Percentiles rank a stretch among this genome's conserved stretches.
These are phyloP conservation scores for Sussaba pulchella DNA, from an alignment of 2,888 invertebrate genomes.

Conservation along the genomic window DNA sequence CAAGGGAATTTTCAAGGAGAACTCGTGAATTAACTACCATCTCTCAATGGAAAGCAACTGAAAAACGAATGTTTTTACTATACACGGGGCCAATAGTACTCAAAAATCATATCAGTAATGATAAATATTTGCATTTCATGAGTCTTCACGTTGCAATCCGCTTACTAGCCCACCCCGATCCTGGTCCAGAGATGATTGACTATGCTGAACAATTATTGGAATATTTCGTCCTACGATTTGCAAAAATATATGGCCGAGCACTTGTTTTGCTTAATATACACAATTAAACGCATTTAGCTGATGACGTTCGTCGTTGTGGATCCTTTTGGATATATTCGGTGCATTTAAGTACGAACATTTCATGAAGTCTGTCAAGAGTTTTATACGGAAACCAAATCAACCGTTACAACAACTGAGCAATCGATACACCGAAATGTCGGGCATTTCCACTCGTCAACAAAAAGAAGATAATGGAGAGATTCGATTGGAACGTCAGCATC, in stretches of 20 bases:
- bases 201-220: constrained; percentile 35
- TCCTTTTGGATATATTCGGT: constrained; percentile 28
- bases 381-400: constrained; percentile 21
- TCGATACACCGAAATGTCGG: constrained; percentile 30
- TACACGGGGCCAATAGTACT: constrained; percentile 30
- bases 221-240: constrained; percentile 53
- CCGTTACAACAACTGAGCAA: constrained; percentile 31
- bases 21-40: constrained; percentile 28
- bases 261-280: constrained; percentile 63
- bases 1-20: constrained; percentile 33
- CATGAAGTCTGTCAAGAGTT: constrained; percentile 22
- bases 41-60: constrained; percentile 63
- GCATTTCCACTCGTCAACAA: constrained; percentile 30
- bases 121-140: constrained; percentile 32
- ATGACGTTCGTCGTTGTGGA: constrained; percentile 26
- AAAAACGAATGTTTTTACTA: constrained; percentile 54
- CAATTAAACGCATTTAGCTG: constrained; percentile 26
- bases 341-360: constrained; percentile 29
- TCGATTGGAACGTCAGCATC: constrained; percentile 25
- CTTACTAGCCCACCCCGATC: constrained; percentile 19
- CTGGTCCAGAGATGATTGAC: constrained; percentile 21
- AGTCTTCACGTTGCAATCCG: constrained; percentile 36
- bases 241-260: constrained; percentile 53
- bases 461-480: constrained; percentile 28
- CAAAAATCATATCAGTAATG: constrained; percentile 26